These are phyloP conservation scores for Triops cancriformis DNA, from an alignment of 1,140 invertebrate species.

Conservation along the genomic window DNA sequence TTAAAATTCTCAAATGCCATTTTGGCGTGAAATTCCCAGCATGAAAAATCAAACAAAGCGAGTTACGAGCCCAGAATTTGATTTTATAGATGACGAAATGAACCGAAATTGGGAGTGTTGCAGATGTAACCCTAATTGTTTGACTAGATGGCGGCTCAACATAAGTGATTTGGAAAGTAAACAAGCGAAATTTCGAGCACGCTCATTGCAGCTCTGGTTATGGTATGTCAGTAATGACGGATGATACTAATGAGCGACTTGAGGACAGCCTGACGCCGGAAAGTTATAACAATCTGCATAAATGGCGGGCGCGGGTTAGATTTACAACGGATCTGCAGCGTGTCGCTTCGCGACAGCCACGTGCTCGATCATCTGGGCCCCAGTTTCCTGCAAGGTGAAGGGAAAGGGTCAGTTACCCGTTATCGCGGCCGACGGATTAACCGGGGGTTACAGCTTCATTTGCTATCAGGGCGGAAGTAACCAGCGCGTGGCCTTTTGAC, in stretches of 20 bases:
- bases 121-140: too few relatives aligned
- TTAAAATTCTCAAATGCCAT: too few relatives aligned
- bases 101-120: too few relatives aligned
- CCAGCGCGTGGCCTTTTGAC: background rate
- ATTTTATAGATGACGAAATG: too few relatives aligned
- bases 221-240: background rate
- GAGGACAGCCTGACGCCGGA: background rate
- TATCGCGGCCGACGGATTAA: background rate
- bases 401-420: background rate
- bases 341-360: constrained; percentile 3
- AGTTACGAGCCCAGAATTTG: too few relatives aligned
- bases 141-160: too few relatives aligned
- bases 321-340: background rate
- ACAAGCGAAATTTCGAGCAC: too few relatives aligned
- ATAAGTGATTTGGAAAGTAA: too few relatives aligned
- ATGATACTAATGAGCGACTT: background rate
- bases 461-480: background rate
- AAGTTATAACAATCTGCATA: background rate
- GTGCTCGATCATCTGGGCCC: background rate
- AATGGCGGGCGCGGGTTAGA: background rate
- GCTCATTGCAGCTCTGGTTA: too few relatives aligned
- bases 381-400: background rate
- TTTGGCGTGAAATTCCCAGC: too few relatives aligned
- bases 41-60: too few relatives aligned
- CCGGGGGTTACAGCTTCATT: background rate